Evolutionary conservation across 2,888 invertebrate species (phyloP), one percentile per base, ranked within the genome.

Genomic region (Proisotoma minuta): DNA sequence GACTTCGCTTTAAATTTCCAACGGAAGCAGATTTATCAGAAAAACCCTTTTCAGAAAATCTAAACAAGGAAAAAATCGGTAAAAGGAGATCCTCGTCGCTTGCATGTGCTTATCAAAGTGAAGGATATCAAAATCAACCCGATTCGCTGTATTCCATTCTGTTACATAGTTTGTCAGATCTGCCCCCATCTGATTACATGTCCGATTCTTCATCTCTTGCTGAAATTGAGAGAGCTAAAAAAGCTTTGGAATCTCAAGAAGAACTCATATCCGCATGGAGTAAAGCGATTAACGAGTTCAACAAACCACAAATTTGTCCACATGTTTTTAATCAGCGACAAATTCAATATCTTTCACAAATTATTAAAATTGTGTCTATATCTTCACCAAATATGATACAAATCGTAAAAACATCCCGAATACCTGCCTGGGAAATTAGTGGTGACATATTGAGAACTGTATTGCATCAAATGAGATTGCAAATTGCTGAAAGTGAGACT

Each of bases 381-480:
- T 68, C 63, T 40, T 68, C 68, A 22, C 64, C 70, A 0, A 65
- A 60, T 23, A 60, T 63, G 20, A 62, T 67, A 1, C 63, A 63
- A 49, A 60, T 59, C 23, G 39, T 63, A 18, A 43, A 60, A 15
- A 54, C 53, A 22, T 57, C 51, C 5, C 65, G 65, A 34, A 48
- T 71, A 18, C 66, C 71, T 0, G 62, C 69, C 12, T 73, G 73
- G 73, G 73, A 73, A 65, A 71, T 73, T 3, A 69, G 67, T 54
- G 73, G 73, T 2, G 73, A 73, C 49, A 65, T 73, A 18, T 40
- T 73, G 3, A 57, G 71, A 12, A 71, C 62, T 1, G 71, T 70
- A 43, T 52, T 73, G 51, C 65, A 71, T 57, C 73, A 73, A 69
- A 70, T 73, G 68, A 43, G 73, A 24, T 59, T 67, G 1, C 71